Evolutionary conservation across 1,140 invertebrate genomes (phyloP).

Genomic region (Triops cancriformis): DNA sequence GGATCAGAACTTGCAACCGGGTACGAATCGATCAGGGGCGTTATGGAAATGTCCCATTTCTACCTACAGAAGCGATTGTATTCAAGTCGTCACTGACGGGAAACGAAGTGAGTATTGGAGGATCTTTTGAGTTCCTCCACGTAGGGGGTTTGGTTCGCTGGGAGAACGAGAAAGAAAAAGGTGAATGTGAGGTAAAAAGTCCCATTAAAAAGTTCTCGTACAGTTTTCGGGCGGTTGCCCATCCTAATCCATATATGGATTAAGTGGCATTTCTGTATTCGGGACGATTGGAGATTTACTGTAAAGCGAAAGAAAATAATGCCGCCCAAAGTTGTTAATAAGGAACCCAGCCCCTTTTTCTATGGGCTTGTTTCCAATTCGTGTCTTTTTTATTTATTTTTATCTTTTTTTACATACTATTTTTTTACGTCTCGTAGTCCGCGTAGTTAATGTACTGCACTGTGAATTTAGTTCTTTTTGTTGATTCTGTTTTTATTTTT

Average conservation of each 20-base stretch:
- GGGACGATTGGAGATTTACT: conserved; percentile 18
- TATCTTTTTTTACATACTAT: not conserved
- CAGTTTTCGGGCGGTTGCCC: not conserved
- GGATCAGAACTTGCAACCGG: conserved; percentile 72
- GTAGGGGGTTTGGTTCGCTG: too few relatives aligned
- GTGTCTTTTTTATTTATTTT: not conserved
- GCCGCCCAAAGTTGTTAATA: conserved; percentile 3
- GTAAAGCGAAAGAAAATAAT: conserved; percentile 14
- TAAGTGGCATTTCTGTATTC: conserved; percentile 5
- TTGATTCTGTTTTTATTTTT: conserved; percentile 21
- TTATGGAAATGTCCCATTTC: conserved; percentile 75
- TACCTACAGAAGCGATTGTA: conserved; percentile 56
- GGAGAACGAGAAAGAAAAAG: too few relatives aligned
- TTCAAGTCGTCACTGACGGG: conserved; percentile 77
- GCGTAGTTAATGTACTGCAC: too few relatives aligned
- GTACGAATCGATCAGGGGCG: conserved; percentile 74
- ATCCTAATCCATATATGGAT: not conserved
- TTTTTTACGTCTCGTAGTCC: too few relatives aligned
- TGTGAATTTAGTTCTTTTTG: too few relatives aligned
- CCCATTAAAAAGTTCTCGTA: not conserved
- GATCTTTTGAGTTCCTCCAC: not conserved
- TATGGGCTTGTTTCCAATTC: conserved; percentile 29
- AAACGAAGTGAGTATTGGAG: conserved; percentile 57
- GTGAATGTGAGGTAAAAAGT: too few relatives aligned
- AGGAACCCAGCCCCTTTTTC: conserved; percentile 27